Evolutionary conservation across 2,113 vertebrate genomes (phyloP).

Genomic region (Cyprinodon tularosa): DNA sequence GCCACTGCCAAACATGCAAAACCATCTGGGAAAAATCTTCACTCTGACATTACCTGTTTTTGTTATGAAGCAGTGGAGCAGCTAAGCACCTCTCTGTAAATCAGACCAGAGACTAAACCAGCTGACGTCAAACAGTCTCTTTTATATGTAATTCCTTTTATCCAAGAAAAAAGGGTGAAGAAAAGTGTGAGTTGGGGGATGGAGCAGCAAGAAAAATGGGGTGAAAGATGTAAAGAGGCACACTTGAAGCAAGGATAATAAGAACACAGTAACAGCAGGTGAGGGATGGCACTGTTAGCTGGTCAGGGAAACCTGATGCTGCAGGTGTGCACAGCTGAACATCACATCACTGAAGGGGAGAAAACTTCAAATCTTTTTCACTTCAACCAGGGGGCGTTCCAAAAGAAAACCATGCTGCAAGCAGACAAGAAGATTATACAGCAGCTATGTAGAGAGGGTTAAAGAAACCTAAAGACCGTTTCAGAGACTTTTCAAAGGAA

Average conservation of each 20-base stretch:
- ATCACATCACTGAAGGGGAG: slow-evolving; percentile 19
- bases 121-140: slow-evolving; percentile 19
- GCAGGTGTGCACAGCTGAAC: slow-evolving; percentile 9
- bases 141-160: slow-evolving; percentile 6
- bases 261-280: slow-evolving; percentile 4
- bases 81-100: slow-evolving; percentile 1
- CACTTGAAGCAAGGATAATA: background rate
- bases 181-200: background rate
- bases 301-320: slow-evolving; percentile 33
- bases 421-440: slow-evolving; percentile 16
- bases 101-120: slow-evolving; percentile 5
- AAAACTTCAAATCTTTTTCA: slow-evolving; percentile 29
- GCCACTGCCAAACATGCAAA: background rate
- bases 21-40: background rate
- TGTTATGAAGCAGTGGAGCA: background rate
- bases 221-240: slow-evolving; percentile 20
- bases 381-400: background rate
- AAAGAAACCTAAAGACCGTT: slow-evolving; percentile 19
- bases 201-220: background rate
- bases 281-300: slow-evolving; percentile 7
- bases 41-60: background rate
- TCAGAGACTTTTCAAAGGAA: background rate
- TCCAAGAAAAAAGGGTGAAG: slow-evolving; percentile 12
- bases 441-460: slow-evolving; percentile 9
- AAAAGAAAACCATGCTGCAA: background rate